phyloP scores from a whole-genome alignment of 2,888 invertebrate species.

The Cotesia congregata region DNA sequence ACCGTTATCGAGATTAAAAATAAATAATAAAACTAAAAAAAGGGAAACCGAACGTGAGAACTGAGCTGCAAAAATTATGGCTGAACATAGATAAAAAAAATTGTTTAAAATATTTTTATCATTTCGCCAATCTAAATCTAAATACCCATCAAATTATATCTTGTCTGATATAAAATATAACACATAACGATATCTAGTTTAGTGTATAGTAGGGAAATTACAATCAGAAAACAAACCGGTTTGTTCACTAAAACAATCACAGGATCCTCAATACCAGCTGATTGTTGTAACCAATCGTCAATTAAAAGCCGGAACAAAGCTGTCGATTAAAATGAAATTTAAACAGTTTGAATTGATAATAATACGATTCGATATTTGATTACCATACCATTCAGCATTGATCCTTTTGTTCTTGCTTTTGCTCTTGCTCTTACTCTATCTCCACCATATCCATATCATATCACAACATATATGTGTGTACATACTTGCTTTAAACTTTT shows the following conservation, averaged over 20 bases:
- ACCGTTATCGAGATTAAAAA: slow-evolving; percentile 20
- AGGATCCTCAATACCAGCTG: background rate
- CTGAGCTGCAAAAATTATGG: background rate
- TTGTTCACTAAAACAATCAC: background rate
- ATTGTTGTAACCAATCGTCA: background rate
- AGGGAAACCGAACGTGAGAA: slow-evolving; percentile 23
- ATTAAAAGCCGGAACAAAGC: background rate
- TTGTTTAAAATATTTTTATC: no score
- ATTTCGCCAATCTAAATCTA: no score
- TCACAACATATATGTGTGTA: no score
- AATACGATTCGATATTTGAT: background rate
- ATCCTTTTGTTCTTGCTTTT: background rate
- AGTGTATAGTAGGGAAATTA: background rate
- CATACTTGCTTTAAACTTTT: no score
- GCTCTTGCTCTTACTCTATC: no score
- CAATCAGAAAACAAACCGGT: background rate
- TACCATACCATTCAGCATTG: background rate
- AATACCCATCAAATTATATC: no score
- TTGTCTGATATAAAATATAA: no score
- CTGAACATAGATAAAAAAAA: no score
- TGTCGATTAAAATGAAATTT: background rate
- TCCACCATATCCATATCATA: no score
- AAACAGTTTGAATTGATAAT: background rate
- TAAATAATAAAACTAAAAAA: background rate
- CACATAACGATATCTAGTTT: no score